phyloP scores from a whole-genome alignment of 2,113 vertebrate genomes.

The Larimichthys crocea region DNA sequence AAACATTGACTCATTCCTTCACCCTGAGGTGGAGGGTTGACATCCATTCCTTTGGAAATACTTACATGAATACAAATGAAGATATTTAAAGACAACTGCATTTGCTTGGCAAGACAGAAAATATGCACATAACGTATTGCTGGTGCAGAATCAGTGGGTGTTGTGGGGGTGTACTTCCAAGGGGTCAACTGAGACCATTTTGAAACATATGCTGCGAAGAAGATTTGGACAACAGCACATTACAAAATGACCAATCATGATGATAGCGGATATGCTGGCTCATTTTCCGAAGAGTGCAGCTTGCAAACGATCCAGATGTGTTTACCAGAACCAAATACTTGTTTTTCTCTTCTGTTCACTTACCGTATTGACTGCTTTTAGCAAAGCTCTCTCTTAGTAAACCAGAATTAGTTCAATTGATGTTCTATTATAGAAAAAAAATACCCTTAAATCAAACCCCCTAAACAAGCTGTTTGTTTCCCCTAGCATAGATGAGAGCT shows the following conservation, averaged over 20 bases:
- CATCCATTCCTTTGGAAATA: constrained; percentile 71
- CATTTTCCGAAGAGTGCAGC: constrained; percentile 20
- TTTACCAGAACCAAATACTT: constrained; percentile 34
- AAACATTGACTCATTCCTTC: constrained; percentile 74
- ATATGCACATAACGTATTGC: constrained; percentile 63
- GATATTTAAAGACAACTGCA: constrained; percentile 76
- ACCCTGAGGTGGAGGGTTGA: constrained; percentile 72
- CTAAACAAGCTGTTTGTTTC: constrained; percentile 18
- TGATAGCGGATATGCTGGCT: constrained; percentile 19
- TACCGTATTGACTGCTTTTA: constrained; percentile 42
- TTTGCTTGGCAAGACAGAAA: constrained; percentile 63
- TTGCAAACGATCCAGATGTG: constrained; percentile 24
- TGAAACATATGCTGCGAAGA: constrained; percentile 57
- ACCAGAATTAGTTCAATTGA: constrained; percentile 47
- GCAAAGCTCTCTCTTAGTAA: constrained; percentile 19
- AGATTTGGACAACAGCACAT: constrained; percentile 35
- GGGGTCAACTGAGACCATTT: constrained; percentile 70
- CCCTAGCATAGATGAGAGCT: not conserved
- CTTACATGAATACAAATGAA: constrained; percentile 80
- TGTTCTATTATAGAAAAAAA: not conserved
- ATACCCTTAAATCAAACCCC: constrained; percentile 29
- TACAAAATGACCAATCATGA: constrained; percentile 45
- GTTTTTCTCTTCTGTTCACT: not conserved
- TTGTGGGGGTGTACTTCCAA: constrained; percentile 64
- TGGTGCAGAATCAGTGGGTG: constrained; percentile 69